phyloP scores from a whole-genome alignment of 2,888 invertebrate species.

The Hybos culiciformis region DNA sequence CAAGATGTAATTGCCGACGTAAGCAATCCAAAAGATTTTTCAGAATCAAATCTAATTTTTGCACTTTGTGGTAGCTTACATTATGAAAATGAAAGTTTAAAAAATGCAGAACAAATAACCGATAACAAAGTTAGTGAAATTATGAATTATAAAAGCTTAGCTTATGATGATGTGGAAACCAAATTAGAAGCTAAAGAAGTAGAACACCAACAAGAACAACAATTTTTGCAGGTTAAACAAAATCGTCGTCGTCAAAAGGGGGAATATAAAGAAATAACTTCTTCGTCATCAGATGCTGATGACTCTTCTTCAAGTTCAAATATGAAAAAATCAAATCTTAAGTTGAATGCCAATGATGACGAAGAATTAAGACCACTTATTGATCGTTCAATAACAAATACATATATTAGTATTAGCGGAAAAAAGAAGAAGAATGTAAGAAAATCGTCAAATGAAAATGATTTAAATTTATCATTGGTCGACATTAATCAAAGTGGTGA shows the following conservation, averaged over 20 bases:
- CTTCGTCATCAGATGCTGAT: background rate
- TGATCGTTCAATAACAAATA: slow-evolving; percentile 10
- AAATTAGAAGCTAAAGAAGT: slow-evolving; percentile 17
- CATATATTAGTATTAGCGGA: background rate
- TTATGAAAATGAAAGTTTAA: slow-evolving; percentile 25
- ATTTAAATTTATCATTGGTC: no score
- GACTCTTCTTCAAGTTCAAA: slow-evolving; percentile 1
- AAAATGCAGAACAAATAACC: background rate
- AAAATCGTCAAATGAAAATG: no score
- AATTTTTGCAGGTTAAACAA: slow-evolving; percentile 22
- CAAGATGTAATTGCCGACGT: slow-evolving; percentile 7
- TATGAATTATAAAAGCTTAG: background rate
- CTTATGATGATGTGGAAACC: slow-evolving; percentile 14
- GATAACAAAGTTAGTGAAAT: background rate
- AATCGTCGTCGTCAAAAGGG: slow-evolving; percentile 16
- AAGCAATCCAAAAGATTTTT: slow-evolving; percentile 21
- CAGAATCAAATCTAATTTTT: slow-evolving; percentile 28
- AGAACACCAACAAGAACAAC: slow-evolving; percentile 23
- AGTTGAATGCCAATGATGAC: slow-evolving; percentile 21
- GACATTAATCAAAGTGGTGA: slow-evolving; percentile 15
- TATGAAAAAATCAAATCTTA: slow-evolving; percentile 6
- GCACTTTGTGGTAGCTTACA: slow-evolving; percentile 33
- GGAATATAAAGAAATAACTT: no score
- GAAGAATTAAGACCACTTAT: slow-evolving; percentile 33
- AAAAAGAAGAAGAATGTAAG: background rate